Base-by-base conservation (phyloP, 2,797 vertebrate species). In the Streptopelia turtur region DNA sequence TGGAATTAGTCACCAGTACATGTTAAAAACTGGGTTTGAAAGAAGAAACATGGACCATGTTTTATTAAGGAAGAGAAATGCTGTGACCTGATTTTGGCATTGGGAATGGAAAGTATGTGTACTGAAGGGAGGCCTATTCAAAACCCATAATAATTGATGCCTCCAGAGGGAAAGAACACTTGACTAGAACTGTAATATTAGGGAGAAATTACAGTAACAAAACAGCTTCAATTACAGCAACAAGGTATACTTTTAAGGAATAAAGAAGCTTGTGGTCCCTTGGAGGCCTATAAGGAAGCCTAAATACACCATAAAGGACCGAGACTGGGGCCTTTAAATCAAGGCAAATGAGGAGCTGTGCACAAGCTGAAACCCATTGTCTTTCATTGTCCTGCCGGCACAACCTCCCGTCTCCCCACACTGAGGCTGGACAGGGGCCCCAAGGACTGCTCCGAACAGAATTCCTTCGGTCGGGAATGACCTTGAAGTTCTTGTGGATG, bases 191-290 rank as follows among this genome's bases (percentile, higher is more conserved):
- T 83, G 76, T 74, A 95, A 92, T 93, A 94, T 96, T 91, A 96
- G 75, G 94, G 92, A 95, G 90, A 91, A 97, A 95, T 97, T 97
- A 97, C 81, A 90, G 95, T 69, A 94, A 96, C 93, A 87, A 96
- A 97, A 95, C 2, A 52, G 76, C 79, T 96, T 95, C 94, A 96
- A 96, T 96, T 96, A 96, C n/a, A 90, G 81, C 90, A 94, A 88
- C 82, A 90, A 95, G 87, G 92, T 92, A 83, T 66, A 94, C 66
- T 91, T 96, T 94, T 89, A 96, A 96, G 76, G 87, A 96, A 93
- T 86, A 96, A 89, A 94, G 93, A 94, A 95, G 60, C 68, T 93
- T 86, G 86, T 1, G 5, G 84, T 92, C 80, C 96, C 97, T 94
- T 65, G 75, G 98, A 97, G 97, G 71, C 89, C 91, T 77, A 96